Percentiles rank a stretch among this genome's conserved stretches.
Conservation (phyloP, 2,888 invertebrate species). For the Microplitis manilae region DNA sequence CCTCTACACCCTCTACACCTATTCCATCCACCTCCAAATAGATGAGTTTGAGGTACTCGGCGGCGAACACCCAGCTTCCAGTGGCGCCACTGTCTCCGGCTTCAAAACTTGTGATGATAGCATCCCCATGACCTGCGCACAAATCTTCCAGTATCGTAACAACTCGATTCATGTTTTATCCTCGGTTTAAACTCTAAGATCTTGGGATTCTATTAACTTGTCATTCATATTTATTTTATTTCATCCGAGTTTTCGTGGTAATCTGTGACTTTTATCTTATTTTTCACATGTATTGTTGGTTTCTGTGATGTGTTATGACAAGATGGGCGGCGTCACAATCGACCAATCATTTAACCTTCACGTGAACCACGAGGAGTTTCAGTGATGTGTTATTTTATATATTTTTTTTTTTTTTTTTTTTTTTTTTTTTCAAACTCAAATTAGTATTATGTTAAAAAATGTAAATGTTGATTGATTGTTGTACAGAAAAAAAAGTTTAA, state of each 20-base stretch:
- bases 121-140: conserved; percentile 13
- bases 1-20: not conserved
- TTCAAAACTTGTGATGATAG: conserved; percentile 4
- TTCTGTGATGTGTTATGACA: not conserved
- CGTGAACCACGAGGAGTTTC: not conserved
- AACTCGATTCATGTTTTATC: not conserved
- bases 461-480: no score
- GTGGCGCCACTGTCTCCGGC: conserved; percentile 49
- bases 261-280: not conserved
- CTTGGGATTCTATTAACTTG: no score
- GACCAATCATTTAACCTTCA: not conserved
- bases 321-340: not conserved
- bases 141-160: conserved; percentile 16
- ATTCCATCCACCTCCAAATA: conserved; percentile 11
- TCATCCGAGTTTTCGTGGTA: not conserved
- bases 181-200: no score
- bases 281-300: not conserved
- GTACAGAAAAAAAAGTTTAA: conserved; percentile 34
- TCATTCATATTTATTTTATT: no score
- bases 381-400: not conserved
- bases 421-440: not conserved
- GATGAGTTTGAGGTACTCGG: no score
- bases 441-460: no score
- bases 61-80: no score
- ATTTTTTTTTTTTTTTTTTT: not conserved